Percentiles rank a stretch among this genome's conserved stretches.
Evolutionary conservation across 2,113 vertebrate genomes (phyloP).

Genomic region (Halcyon malimbica): DNA sequence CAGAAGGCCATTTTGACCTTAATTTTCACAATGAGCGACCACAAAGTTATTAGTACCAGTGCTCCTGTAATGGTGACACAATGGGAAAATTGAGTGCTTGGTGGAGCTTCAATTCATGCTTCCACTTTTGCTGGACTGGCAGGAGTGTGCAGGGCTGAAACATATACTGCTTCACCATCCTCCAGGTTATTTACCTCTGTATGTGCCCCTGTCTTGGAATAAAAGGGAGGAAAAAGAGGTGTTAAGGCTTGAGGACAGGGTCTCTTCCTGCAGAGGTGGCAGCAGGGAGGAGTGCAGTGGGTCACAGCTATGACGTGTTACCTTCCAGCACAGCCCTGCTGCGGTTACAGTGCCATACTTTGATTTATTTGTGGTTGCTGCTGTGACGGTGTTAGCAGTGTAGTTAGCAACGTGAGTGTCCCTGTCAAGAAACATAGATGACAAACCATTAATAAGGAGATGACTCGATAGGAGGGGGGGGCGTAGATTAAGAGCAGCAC

Average conservation of each 20-base stretch:
- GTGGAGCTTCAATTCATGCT: neutral
- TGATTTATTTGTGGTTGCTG: neutral
- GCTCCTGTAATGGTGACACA: neutral
- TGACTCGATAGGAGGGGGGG: neutral
- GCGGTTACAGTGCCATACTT: accelerated
- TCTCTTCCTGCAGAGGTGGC: neutral
- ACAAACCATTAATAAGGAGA: neutral
- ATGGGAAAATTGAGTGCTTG: neutral
- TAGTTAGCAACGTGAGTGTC: neutral
- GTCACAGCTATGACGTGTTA: accelerated
- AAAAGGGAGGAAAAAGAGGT: neutral
- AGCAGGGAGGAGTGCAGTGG: neutral
- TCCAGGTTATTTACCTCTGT: neutral
- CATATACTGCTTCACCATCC: neutral
- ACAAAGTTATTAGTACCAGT: neutral
- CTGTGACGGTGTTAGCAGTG: neutral
- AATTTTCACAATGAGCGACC: neutral
- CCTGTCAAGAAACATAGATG: neutral
- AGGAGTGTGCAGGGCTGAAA: neutral
- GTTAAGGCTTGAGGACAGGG: neutral
- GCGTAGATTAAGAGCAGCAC: accelerated
- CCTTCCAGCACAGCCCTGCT: neutral
- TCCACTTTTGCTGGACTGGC: neutral
- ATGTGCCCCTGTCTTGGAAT: neutral
- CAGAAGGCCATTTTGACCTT: neutral